Conservation (phyloP, 2,888 invertebrate species). For the Orthosia cruda region DNA sequence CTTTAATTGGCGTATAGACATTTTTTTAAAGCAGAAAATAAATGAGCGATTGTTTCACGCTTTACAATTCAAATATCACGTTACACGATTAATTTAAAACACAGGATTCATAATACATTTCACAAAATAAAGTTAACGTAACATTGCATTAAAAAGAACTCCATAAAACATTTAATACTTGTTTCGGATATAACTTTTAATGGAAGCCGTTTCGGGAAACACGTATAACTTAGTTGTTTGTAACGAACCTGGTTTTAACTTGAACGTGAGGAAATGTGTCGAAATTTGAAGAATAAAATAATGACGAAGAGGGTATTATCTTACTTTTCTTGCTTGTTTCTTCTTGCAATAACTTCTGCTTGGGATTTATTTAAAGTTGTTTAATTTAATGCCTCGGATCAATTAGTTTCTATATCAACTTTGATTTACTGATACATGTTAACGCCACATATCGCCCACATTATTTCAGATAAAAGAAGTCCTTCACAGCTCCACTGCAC, state of each 20-base stretch:
- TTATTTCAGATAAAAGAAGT: too few species aligned
- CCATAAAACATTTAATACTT: slow-evolving; percentile 51
- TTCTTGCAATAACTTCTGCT: slow-evolving; percentile 19
- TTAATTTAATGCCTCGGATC: background rate
- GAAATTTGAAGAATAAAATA: slow-evolving; percentile 43
- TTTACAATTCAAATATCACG: background rate
- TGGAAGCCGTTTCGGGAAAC: slow-evolving; percentile 58
- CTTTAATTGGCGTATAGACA: too few species aligned
- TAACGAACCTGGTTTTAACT: slow-evolving; percentile 52
- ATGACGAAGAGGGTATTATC: slow-evolving; percentile 31
- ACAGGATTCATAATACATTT: slow-evolving; percentile 29
- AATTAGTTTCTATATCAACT: background rate
- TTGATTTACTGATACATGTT: background rate
- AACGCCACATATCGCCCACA: too few species aligned
- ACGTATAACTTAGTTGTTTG: slow-evolving; percentile 53
- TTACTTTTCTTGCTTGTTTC: slow-evolving; percentile 15
- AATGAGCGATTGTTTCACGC: background rate
- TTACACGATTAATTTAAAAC: slow-evolving; percentile 3
- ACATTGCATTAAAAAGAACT: slow-evolving; percentile 44
- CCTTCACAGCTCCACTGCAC: too few species aligned
- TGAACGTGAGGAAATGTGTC: slow-evolving; percentile 44
- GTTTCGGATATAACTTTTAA: slow-evolving; percentile 63
- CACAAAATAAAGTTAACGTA: slow-evolving; percentile 18
- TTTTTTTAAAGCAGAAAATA: too few species aligned
- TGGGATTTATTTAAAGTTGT: slow-evolving; percentile 2